A percentile compares a stretch with the other conserved stretches of the same genome.
phyloP scores from a whole-genome alignment of 1,140 invertebrate species.

The Bombus superbus region DNA sequence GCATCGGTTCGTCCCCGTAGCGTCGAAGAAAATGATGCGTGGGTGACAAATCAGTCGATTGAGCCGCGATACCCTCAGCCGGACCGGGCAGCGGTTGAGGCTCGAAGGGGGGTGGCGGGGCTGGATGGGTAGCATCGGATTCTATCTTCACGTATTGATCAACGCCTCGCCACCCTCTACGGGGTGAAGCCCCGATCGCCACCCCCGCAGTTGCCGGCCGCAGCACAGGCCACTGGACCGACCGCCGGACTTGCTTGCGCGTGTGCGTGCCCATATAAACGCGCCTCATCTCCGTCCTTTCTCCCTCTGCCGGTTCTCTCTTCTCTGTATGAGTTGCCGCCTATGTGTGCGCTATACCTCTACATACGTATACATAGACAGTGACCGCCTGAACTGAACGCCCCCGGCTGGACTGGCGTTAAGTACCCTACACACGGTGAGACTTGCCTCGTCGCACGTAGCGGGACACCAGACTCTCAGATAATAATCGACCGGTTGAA shows the following conservation, averaged over 20 bases:
- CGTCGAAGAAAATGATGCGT: slow-evolving; percentile 79
- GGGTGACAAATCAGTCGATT: slow-evolving; percentile 82
- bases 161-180: slow-evolving; percentile 82
- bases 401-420: slow-evolving; percentile 19
- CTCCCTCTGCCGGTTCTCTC: slow-evolving; percentile 33
- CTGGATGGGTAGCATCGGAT: slow-evolving; percentile 81
- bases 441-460: not conserved
- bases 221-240: slow-evolving; percentile 82
- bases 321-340: not conserved
- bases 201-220: slow-evolving; percentile 81
- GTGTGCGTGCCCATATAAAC: slow-evolving; percentile 74
- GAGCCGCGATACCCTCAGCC: slow-evolving; percentile 78
- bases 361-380: not conserved
- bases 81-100: slow-evolving; percentile 74
- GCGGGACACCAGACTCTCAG: not conserved
- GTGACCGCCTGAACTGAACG: slow-evolving; percentile 9
- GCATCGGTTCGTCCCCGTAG: slow-evolving; percentile 1
- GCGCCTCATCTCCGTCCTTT: slow-evolving; percentile 62
- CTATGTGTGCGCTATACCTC: not conserved
- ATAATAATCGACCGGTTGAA: no score
- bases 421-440: slow-evolving; percentile 3
- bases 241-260: slow-evolving; percentile 76
- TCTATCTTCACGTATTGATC: slow-evolving; percentile 84
- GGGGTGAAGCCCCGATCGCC: slow-evolving; percentile 73
- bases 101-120: slow-evolving; percentile 70